These are phyloP conservation scores for Allolobophora icterica DNA, from an alignment of 2,888 invertebrate species.

Conservation along the genomic window DNA sequence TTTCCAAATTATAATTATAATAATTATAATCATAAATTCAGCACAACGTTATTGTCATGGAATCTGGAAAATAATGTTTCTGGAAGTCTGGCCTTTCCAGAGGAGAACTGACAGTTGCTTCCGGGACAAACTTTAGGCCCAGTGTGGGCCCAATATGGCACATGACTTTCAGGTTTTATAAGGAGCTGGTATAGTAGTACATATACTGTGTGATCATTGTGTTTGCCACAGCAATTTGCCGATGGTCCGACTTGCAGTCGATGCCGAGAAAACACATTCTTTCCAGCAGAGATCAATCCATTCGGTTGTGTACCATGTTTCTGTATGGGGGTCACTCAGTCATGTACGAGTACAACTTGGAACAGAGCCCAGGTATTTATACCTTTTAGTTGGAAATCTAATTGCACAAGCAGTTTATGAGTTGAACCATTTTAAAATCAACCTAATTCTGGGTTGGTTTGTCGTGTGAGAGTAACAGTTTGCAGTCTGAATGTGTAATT, in stretches of 20 bases:
- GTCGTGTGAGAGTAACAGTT: background rate
- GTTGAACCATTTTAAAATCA: background rate
- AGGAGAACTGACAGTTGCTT: too few relatives aligned
- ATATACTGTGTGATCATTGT: background rate
- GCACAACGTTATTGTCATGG: too few relatives aligned
- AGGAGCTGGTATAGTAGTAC: too few relatives aligned
- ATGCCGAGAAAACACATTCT: constrained; percentile 85
- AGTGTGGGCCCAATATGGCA: too few relatives aligned
- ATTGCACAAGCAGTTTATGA: background rate
- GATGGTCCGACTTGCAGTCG: constrained; percentile 84
- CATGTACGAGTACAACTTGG: constrained; percentile 81
- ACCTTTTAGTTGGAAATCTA: constrained; percentile 29
- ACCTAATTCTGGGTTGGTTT: background rate
- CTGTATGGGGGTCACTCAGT: constrained; percentile 85
- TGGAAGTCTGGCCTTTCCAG: too few relatives aligned
- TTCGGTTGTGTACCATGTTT: constrained; percentile 93
- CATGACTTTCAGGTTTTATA: too few relatives aligned
- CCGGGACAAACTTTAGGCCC: too few relatives aligned
- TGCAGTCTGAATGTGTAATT: background rate
- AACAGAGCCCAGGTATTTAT: constrained; percentile 76
- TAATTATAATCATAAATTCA: too few relatives aligned
- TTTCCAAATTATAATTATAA: too few relatives aligned
- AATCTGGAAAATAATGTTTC: too few relatives aligned
- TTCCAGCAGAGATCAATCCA: constrained; percentile 77
- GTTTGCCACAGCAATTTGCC: constrained; percentile 71